Base-by-base conservation (phyloP, 2,113 vertebrate genomes). In the Scomber colias region DNA sequence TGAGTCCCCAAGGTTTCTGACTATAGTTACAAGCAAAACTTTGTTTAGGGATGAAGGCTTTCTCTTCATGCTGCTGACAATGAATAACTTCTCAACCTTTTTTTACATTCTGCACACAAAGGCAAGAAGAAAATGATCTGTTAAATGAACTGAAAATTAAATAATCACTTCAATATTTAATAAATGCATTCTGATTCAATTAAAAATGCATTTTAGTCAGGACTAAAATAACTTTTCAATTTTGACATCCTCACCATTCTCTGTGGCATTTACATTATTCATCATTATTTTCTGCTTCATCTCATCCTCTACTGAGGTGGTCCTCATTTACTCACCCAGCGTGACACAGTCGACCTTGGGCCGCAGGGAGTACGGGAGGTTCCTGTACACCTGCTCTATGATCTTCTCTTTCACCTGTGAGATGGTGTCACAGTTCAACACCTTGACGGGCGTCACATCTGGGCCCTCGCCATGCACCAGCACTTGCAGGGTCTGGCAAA, bases 391-490 rank as follows among this genome's bases (percentile, higher is more conserved):
- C 93, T 99, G 97, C 82, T 99, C 98, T 7, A 99, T 97, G 82
- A 99, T 97, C 93, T 99, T 99, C 89, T 99, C 98, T 86, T 99
- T 99, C 75, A 99, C 98, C 92, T 99, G 98, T 14, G 97, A 96
- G 94, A 99, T 96, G 63, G 97, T 98, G 93, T 99, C 98, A 57
- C 98, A 99, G 95, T 96, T 99, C 87, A 99, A 92, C 78, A 98
- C 98, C 93, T 99, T 99, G 66, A 99, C 98, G 0, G 95, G 96
- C 17, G 95, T 90, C 51, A 97, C 94, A 3, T 99, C 98, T 0
- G 91, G 89, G 16, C 96, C 97, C 87, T 99, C 97, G 0, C 97
- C 97, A 27, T 98, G 98, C 55, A 99, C 96, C 24, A 97, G 95
- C 3, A 99, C 97, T 64, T 96, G 98, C 79, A 99, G 93, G 0